phyloP scores from a whole-genome alignment of 2,797 vertebrate genomes.

The Danio albolineatus region DNA sequence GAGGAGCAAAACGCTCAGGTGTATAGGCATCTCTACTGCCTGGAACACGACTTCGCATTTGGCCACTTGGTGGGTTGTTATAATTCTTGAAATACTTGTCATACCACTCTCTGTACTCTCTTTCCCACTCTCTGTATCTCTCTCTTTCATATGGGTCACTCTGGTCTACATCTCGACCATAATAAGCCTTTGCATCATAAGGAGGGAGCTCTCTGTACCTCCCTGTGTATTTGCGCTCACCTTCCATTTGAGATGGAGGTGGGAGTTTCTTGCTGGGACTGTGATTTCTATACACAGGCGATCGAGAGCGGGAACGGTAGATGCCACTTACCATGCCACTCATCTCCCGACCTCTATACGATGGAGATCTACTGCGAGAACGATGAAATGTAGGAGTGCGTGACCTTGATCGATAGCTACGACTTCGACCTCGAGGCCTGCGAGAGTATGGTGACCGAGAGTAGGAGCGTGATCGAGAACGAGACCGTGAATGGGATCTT shows the following conservation, averaged over 20 bases:
- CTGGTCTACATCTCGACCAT: conserved; percentile 81
- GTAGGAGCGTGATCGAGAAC: conserved; percentile 88
- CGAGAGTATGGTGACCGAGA: conserved; percentile 86
- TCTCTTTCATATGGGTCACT: conserved; percentile 89
- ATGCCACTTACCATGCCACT: conserved; percentile 61
- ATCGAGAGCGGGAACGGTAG: conserved; percentile 84
- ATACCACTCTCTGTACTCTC: conserved; percentile 93
- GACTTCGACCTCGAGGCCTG: conserved; percentile 81
- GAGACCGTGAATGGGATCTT: conserved; percentile 88
- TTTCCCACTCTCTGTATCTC: conserved; percentile 89
- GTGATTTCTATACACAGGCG: conserved; percentile 82
- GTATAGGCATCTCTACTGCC: conserved; percentile 79
- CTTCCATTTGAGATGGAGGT: conserved; percentile 79
- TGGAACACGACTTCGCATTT: conserved; percentile 81
- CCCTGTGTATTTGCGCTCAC: conserved; percentile 83
- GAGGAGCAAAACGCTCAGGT: conserved; percentile 82
- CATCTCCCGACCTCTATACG: conserved; percentile 64
- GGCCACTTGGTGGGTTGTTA: conserved; percentile 72
- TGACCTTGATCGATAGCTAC: conserved; percentile 85
- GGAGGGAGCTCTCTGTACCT: conserved; percentile 82
- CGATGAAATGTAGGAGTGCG: conserved; percentile 89
- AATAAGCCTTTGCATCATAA: conserved; percentile 84
- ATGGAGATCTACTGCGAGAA: conserved; percentile 87
- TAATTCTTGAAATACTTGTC: conserved; percentile 91
- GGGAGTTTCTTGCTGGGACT: conserved; percentile 82